Evolutionary conservation across 1,140 invertebrate genomes (phyloP), one percentile per base, ranked within the genome.

Genomic region (Procambarus virginalis): DNA sequence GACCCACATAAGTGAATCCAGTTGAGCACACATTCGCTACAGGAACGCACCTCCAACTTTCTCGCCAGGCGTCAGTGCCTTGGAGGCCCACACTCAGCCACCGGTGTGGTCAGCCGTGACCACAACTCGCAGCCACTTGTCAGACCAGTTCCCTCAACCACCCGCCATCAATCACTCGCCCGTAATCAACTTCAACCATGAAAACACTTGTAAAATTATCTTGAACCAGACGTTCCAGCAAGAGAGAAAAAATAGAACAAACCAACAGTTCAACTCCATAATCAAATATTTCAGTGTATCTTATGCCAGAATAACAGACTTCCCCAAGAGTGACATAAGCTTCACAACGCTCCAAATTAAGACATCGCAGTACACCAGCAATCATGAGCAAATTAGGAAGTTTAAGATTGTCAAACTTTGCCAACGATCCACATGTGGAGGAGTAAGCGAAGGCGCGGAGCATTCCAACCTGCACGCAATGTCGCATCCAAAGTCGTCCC

Each of bases 1-100:
- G 84, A 86, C 84, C 84, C 75, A 86, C 84, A 86, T 86, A 76
- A 76, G 75, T 55, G 51, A 70, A 77, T 46, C 75, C 83, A 85
- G 73, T 86, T 86, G 84, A 58, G n/a, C 84, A 78, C 77, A 86
- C 51, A 86, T 34, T 77, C 70, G 58, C 14, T 75, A 46, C n/a
- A 76, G 75, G 48, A 86, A 77, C 22, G 14, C 46, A 49, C 75
- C 14, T 8, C 10, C 51, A n/a, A 51, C 79, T 81, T 81, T 81
- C 79, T 81, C 79, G 55, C 60, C 79, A 2, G 51, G 22, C 17
- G 9, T 20, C n/a, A 45, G 68, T 73, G 10, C 68, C 34, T 2
- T 22, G 6, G 34, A 73, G 68, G 68, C 34, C n/a, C 10, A 17
- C 10, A 2, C 17, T 64, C 20, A 64, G 17, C 60, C 76, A 8